These are phyloP conservation scores for Rana temporaria DNA, from an alignment of 2,113 vertebrate genomes.

Conservation along the genomic window DNA sequence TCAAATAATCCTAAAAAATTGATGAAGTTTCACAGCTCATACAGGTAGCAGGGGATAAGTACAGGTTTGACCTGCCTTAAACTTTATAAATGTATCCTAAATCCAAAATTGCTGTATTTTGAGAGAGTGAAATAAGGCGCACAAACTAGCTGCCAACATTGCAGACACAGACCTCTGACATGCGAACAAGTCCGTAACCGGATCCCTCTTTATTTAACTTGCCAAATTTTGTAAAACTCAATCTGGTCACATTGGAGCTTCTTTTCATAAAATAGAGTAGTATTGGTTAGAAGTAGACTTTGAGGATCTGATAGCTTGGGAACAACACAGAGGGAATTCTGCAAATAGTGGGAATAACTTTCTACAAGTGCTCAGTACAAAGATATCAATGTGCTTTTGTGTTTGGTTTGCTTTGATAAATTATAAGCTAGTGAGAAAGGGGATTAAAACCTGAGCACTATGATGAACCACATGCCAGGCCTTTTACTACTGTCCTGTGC, in stretches of 20 bases:
- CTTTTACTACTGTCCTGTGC: not conserved
- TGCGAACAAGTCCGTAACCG: slow-evolving; percentile 23
- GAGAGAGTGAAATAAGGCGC: not conserved
- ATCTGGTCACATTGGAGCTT: slow-evolving; percentile 27
- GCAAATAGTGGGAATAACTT: slow-evolving; percentile 48
- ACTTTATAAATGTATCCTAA: too few relatives aligned
- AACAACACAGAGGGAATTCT: slow-evolving; percentile 35
- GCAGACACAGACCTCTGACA: not conserved
- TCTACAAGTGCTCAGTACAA: slow-evolving; percentile 40
- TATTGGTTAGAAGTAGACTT: slow-evolving; percentile 42
- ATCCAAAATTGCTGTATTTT: too few relatives aligned
- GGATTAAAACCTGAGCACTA: slow-evolving; percentile 44
- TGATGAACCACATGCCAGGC: slow-evolving; percentile 36
- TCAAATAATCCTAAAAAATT: too few relatives aligned
- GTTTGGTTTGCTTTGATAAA: slow-evolving; percentile 28
- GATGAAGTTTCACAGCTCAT: too few relatives aligned
- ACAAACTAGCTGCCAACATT: not conserved
- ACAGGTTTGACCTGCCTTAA: too few relatives aligned
- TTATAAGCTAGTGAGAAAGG: slow-evolving; percentile 31
- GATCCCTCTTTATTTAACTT: slow-evolving; percentile 33
- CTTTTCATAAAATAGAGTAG: slow-evolving; percentile 22
- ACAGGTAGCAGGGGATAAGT: too few relatives aligned
- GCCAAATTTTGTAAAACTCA: slow-evolving; percentile 47
- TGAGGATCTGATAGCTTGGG: slow-evolving; percentile 54
- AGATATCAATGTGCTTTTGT: slow-evolving; percentile 52